Base-by-base conservation (phyloP, 2,797 vertebrate species). In the Meriones psammophilus region DNA sequence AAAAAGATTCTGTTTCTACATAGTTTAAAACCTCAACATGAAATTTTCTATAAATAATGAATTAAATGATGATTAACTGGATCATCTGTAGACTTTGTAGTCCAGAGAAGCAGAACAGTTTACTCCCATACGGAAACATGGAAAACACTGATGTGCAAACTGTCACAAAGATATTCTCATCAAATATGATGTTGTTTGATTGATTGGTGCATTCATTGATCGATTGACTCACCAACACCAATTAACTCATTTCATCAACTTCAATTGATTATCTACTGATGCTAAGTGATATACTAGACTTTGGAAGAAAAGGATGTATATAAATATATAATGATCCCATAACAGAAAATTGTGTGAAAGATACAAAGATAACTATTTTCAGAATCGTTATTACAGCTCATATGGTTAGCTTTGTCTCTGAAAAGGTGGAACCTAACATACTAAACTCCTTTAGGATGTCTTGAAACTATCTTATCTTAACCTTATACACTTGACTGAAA, bases 401-500 rank as follows among this genome's bases (percentile, higher is more conserved):
- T 83, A n/a, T 74, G 1, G 12, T 8, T 95, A 94, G 77, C 66
- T 91, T 94, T 96, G 87, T 66, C 71, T 94, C 39, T 36, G 71
- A 85, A 79, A 89, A 66, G n/a, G 68, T 88, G 33, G 68, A 77
- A 69, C 92, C 62, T 92, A 80, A 91, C 28, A 66, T 68, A 50
- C 50, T 89, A 84, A 91, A 91, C 60, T 93, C n/a, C 46, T 94
- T 8, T n/a, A 95, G 71, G 13, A 18, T 84, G 80, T 92, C n/a
- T 66, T 80, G 50, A 90, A 62, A 74, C 69, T 30, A 84, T 71
- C 77, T 90, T 85, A 92, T 93, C 56, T 95, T 92, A 92, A 94
- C 56, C n/a, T 80, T 80, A 80, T n/a, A 68, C 33, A 95, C 73
- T 93, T 92, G 92, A 88, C 92, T 26, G 22, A 96, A 94, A 97